Conservation (phyloP, 2,113 vertebrate genomes). For the Seriola aureovittata region DNA sequence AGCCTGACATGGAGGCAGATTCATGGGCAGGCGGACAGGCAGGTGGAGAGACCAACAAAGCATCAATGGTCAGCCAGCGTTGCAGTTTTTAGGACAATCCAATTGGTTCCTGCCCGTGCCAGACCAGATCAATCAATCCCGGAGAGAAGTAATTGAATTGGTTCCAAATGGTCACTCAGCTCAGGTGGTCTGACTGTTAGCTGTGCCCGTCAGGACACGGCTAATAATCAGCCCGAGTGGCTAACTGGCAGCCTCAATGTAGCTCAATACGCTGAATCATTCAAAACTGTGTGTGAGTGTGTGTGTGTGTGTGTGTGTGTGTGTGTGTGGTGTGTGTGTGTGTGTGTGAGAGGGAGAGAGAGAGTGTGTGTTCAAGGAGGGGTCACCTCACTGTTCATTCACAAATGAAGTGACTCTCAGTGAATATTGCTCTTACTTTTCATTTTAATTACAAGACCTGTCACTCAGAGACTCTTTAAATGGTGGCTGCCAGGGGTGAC, state of each 20-base stretch:
- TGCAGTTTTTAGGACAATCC: conserved; percentile 38
- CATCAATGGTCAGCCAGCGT: background rate
- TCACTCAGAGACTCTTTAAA: conserved; percentile 25
- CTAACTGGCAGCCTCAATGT: conserved; percentile 50
- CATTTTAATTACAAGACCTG: conserved; percentile 48
- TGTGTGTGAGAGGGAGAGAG: background rate
- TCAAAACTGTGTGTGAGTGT: conserved; percentile 24
- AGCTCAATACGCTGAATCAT: conserved; percentile 54
- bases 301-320: conserved; percentile 42
- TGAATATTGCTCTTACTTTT: conserved; percentile 53
- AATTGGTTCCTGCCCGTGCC: conserved; percentile 43
- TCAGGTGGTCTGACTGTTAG: conserved; percentile 41
- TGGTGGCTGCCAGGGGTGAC: background rate
- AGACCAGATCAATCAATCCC: conserved; percentile 55
- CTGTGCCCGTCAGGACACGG: background rate
- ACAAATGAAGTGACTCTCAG: conserved; percentile 46
- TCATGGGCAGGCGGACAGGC: background rate
- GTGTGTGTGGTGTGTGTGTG: conserved; percentile 28
- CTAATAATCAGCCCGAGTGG: conserved; percentile 67
- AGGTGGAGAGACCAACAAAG: background rate
- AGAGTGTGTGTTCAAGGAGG: background rate
- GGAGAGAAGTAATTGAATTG: conserved; percentile 31
- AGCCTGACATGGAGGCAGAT: background rate
- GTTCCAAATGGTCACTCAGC: conserved; percentile 56
- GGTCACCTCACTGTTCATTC: conserved; percentile 36